Base-by-base conservation (phyloP, 2,888 invertebrate genomes). In the Cataglyphis cursor region DNA sequence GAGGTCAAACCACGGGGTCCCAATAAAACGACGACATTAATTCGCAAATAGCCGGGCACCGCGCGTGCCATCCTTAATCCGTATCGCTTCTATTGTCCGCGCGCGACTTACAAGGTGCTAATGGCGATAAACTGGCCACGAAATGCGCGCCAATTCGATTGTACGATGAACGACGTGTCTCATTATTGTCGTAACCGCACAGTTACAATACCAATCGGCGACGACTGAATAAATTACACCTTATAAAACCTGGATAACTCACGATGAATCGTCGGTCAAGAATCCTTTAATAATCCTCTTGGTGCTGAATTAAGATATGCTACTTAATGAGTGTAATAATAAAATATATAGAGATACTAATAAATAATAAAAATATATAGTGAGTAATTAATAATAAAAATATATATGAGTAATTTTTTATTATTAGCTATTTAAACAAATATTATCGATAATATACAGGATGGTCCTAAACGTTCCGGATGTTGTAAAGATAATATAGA, bases 1-100 rank as follows among this genome's bases (percentile, higher is more conserved):
- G 83, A 90, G 92, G 91, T 91, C 89, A 86, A 87, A 86, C 85
- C 51, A 86, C 83, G 82, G 57, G 24, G 59, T 65, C 72, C 76
- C 83, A 84, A 82, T 88, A 84, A 85, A 87, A 59, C 76, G 83
- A 68, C 75, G 62, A 73, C 87, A 87, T 89, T 89, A 89, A 89
- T 90, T 89, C 89, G 84, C 88, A 62, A 76, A 82, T 75, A 68
- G 35, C 74, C 62, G 68, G 51, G 66, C 72, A 62, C 24, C 38
- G 54, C 51, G 72, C 51, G 54, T 59, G 74, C 51, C 82, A 75
- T 74, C 74, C 75, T 86, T 88, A 88, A 89, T 88, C 87, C 84
- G 70, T 87, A 81, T 87, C 84, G 83, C 85, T 87, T 87, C 83
- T 87, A 90, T 90, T 88, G 86, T 88, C 68, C 72, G 64, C 54